These are phyloP conservation scores for Eriocheir sinensis DNA, from an alignment of 1,140 invertebrate species.

Conservation along the genomic window DNA sequence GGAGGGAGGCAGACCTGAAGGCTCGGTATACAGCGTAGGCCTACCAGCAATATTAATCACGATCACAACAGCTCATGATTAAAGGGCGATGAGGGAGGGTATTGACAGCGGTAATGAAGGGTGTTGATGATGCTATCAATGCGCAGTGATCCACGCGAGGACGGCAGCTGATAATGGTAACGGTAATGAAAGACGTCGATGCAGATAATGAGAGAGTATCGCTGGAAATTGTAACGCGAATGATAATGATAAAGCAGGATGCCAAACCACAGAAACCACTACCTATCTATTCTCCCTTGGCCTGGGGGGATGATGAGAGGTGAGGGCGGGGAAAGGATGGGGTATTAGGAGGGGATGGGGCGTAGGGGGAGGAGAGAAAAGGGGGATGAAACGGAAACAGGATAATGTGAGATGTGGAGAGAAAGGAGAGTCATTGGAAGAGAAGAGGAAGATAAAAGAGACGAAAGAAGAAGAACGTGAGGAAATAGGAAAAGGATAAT, in stretches of 20 bases:
- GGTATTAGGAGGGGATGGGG: background rate
- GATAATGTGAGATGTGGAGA: background rate
- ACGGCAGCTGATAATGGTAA: background rate
- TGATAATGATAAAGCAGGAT: background rate
- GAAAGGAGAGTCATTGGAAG: background rate
- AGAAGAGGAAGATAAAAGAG: too few species aligned
- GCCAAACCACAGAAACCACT: background rate
- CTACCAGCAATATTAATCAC: background rate
- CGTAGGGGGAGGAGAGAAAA: background rate
- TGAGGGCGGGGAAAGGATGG: background rate
- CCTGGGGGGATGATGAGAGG: background rate
- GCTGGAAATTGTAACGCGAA: background rate
- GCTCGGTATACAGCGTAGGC: background rate
- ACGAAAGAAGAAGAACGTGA: background rate
- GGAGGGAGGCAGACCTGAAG: too few species aligned
- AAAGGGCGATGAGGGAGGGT: background rate
- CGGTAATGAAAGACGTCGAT: background rate
- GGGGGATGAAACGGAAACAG: background rate
- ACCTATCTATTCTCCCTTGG: background rate
- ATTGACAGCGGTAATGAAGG: background rate
- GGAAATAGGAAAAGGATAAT: too few species aligned
- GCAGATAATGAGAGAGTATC: background rate
- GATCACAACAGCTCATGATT: background rate
- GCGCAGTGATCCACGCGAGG: background rate
- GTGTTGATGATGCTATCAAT: background rate